Base-by-base conservation (phyloP, 2,888 invertebrate genomes). In the Arge pagana region DNA sequence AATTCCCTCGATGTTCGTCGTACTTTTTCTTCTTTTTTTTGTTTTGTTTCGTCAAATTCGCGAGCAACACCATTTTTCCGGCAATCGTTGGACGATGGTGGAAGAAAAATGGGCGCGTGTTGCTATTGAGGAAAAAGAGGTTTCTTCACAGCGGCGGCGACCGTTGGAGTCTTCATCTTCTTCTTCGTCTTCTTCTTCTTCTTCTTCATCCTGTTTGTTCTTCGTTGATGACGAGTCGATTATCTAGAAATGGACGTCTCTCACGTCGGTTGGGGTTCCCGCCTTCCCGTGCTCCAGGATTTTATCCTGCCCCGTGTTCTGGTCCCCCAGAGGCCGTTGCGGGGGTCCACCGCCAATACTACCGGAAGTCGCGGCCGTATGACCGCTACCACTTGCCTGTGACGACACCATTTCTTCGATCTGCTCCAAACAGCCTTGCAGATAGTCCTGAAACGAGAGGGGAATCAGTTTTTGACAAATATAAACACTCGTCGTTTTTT, bases 251-350 rank as follows among this genome's bases (percentile, higher is more conserved):
- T 89, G 86, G 61, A 93, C 86, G 77, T 93, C 90, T 66, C 90
- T 83, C 65, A 92, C 88, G 77, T 93, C 93, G 65, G 91, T 92
- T 65, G 92, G 90, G 49, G 91, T 90, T 63, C 86, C 85, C 63
- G 91, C 88, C 77, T 86, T 87, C 77, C 84, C 85, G 78, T 86
- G 86, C 60, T 85, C 83, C 75, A 77, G 66, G 41, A 80, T 72
- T 66, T 81, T 81, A 57, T 77, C 78, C 62, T 72, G 70, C 57
- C 75, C 74, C 57, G 77, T 74, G 58, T 64, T 68, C 57, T 71
- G 68, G 67, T 71, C 71, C 70, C 71, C 71, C 71, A 70, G 55
- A 57, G 67, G 61, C 65, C 69, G 62, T 49, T 70, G 67, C 24
- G 65, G 59, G 35, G 60, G 48, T 26, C 56, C 43, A 33, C 53